A percentile compares a stretch with the other conserved stretches of the same genome.
phyloP scores from a whole-genome alignment of 1,140 invertebrate species.

The Trichonephila clavata region DNA sequence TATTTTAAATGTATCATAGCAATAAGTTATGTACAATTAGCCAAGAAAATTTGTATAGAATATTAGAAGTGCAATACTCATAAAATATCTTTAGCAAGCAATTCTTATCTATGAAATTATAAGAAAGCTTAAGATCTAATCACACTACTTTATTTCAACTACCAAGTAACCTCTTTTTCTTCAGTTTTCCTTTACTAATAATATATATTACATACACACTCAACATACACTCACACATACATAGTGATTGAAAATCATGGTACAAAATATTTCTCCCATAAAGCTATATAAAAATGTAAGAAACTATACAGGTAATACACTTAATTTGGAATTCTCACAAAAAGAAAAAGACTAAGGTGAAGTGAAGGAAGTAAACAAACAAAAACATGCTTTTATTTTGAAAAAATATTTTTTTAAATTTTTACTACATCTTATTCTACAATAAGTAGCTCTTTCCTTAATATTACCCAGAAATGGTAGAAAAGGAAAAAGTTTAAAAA shows the following conservation, averaged over 20 bases:
- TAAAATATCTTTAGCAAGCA: not conserved
- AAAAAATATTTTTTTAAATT: constrained; percentile 11
- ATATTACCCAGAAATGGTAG: not conserved
- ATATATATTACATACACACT: not conserved
- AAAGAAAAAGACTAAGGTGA: not conserved
- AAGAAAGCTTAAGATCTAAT: not conserved
- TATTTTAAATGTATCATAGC: not conserved
- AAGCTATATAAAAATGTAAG: constrained; percentile 37
- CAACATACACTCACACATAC: not conserved
- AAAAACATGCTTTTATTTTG: not conserved
- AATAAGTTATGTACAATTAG: not conserved
- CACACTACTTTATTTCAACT: not conserved
- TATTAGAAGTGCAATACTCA: not conserved
- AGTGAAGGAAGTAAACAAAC: not conserved
- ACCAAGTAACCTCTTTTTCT: not conserved
- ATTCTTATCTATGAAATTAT: not conserved
- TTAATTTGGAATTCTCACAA: constrained; percentile 15
- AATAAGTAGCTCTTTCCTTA: constrained; percentile 6
- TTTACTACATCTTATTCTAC: not conserved
- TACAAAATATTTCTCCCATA: constrained; percentile 39
- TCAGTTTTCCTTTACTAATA: not conserved
- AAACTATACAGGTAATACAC: constrained; percentile 36
- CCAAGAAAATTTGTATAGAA: not conserved
- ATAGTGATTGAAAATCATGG: not conserved
- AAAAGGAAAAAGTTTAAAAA: constrained; percentile 9